These are phyloP conservation scores for Echinometra lucunter DNA, from an alignment of 53 echinoderm and acorn worm genomes.

Conservation along the genomic window DNA sequence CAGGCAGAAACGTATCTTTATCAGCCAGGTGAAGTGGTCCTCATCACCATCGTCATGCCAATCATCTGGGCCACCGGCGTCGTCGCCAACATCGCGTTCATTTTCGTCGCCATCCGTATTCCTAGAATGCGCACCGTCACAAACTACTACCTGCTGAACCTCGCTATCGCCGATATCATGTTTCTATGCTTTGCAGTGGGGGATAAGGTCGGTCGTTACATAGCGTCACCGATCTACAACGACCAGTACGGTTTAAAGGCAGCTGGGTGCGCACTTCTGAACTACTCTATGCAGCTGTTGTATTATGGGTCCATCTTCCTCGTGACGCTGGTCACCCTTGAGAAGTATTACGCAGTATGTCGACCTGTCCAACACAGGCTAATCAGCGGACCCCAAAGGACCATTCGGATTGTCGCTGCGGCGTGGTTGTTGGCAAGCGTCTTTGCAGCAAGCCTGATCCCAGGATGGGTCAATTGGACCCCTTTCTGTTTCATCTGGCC, in stretches of 20 bases:
- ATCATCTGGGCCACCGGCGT: conserved; percentile 80
- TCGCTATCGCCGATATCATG: conserved; percentile 83
- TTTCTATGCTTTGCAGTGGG: conserved; percentile 84
- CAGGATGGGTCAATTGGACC: conserved; percentile 44
- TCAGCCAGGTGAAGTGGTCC: conserved; percentile 60
- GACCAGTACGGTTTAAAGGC: conserved; percentile 73
- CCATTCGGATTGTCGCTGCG: conserved; percentile 29
- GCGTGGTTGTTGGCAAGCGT: conserved; percentile 72
- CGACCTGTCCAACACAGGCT: conserved; percentile 53
- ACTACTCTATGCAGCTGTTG: conserved; percentile 71
- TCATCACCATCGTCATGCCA: conserved; percentile 82
- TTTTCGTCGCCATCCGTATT: conserved; percentile 78
- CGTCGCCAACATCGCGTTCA: conserved; percentile 76
- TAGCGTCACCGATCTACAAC: conserved; percentile 73
- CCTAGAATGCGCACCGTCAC: conserved; percentile 86
- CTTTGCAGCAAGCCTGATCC: conserved; percentile 67
- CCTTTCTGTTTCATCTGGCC: conserved; percentile 71
- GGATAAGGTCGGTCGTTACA: conserved; percentile 76
- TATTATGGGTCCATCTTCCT: conserved; percentile 86
- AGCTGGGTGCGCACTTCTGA: conserved; percentile 75
- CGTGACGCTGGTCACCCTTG: conserved; percentile 83
- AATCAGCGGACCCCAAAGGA: neutral
- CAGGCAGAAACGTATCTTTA: conserved; percentile 59
- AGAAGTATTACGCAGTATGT: conserved; percentile 86
- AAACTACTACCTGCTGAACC: conserved; percentile 84